Percentiles rank a stretch among this genome's conserved stretches.
phyloP scores from a whole-genome alignment of 2,888 invertebrate genomes.

The Theretra japonica region DNA sequence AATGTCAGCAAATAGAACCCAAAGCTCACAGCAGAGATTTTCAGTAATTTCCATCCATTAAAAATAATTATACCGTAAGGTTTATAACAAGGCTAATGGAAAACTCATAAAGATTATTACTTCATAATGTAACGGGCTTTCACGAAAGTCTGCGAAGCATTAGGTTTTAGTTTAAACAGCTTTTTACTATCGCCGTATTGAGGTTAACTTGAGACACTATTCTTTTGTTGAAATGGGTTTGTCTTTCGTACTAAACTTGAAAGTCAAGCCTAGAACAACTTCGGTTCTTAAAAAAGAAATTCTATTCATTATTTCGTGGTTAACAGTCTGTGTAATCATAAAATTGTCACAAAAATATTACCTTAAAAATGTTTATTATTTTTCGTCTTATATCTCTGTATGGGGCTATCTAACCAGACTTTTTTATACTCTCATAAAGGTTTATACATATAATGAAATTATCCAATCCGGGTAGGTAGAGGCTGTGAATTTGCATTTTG shows the following conservation, averaged over 20 bases:
- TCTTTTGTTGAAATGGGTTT: background rate
- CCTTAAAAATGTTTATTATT: no score
- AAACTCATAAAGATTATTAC: background rate
- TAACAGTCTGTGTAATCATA: background rate
- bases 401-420: no score
- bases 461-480: no score
- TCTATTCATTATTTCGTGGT: background rate
- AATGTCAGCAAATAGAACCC: no score
- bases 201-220: background rate
- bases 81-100: constrained; percentile 2
- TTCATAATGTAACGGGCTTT: background rate
- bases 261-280: background rate
- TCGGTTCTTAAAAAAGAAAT: background rate
- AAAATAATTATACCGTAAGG: background rate
- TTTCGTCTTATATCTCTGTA: no score
- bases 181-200: background rate
- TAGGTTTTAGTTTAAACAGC: background rate
- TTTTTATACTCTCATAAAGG: no score
- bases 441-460: no score
- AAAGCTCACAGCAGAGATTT: no score
- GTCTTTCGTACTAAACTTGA: background rate
- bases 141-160: background rate
- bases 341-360: no score
- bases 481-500: no score
- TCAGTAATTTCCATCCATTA: background rate